phyloP scores from a whole-genome alignment of 2,113 vertebrate genomes.

The Ivindomyrus marchei region DNA sequence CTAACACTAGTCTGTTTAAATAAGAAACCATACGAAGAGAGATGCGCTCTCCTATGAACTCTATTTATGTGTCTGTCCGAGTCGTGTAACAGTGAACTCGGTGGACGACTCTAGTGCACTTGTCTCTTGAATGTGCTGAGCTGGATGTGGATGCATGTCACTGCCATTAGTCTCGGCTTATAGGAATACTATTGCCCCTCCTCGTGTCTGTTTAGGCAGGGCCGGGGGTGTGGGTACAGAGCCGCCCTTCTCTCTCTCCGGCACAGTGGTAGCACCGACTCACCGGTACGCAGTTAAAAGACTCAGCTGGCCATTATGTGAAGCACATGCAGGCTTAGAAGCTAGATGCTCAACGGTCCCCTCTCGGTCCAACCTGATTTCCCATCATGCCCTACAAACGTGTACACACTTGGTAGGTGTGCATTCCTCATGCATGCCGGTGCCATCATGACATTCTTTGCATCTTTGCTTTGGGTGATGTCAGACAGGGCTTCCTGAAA shows the following conservation, averaged over 20 bases:
- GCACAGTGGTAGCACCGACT: neutral
- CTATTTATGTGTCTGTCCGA: neutral
- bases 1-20: neutral
- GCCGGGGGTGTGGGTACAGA: neutral
- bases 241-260: neutral
- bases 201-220: slow-evolving; percentile 3
- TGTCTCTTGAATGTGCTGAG: neutral
- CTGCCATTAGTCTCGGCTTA: slow-evolving; percentile 20
- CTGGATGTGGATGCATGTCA: slow-evolving; percentile 21
- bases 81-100: neutral
- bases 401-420: neutral
- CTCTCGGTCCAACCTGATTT: neutral
- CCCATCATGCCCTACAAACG: neutral
- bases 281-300: neutral
- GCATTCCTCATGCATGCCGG: neutral
- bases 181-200: neutral
- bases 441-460: neutral
- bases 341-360: neutral
- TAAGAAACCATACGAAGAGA: neutral
- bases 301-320: neutral
- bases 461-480: neutral
- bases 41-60: neutral
- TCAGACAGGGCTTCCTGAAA: neutral
- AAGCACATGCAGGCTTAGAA: neutral
- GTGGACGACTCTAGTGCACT: neutral